These are phyloP conservation scores for Sitta carolinensis DNA, from an alignment of 2,797 vertebrate genomes.

Conservation along the genomic window DNA sequence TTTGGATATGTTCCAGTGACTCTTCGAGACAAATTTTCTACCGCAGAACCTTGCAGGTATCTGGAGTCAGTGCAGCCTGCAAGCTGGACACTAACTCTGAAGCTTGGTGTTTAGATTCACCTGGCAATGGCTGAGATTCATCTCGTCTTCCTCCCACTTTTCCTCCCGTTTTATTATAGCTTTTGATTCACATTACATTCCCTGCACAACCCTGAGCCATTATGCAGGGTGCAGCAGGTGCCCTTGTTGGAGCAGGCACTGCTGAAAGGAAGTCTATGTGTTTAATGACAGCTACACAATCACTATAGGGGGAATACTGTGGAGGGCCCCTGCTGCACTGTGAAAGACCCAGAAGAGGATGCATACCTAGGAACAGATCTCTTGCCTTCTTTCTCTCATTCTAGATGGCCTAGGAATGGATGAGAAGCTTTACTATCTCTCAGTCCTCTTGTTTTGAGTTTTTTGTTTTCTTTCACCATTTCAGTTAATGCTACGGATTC, in stretches of 20 bases:
- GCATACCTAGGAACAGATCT: background rate
- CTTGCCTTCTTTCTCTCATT: background rate
- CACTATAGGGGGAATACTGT: background rate
- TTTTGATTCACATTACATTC: background rate
- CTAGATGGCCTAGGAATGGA: background rate
- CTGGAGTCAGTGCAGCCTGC: background rate
- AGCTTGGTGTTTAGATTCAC: background rate
- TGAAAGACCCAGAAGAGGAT: background rate
- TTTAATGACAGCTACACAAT: background rate
- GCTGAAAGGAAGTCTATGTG: background rate
- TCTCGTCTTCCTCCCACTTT: background rate
- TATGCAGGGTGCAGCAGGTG: background rate
- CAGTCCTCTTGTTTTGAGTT: background rate
- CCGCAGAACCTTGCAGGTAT: background rate
- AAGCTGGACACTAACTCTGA: background rate
- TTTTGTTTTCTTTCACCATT: background rate
- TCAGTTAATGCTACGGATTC: background rate
- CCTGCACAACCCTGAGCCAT: background rate
- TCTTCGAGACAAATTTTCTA: background rate
- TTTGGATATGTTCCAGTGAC: background rate
- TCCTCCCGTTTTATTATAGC: background rate
- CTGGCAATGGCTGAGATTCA: background rate
- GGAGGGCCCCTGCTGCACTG: background rate
- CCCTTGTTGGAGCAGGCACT: background rate
- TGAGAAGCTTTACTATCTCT: background rate